A percentile compares a stretch with the other conserved stretches of the same genome.
Evolutionary conservation across 2,888 invertebrate genomes (phyloP).

Genomic region (Dasysyrphus albostriatus): DNA sequence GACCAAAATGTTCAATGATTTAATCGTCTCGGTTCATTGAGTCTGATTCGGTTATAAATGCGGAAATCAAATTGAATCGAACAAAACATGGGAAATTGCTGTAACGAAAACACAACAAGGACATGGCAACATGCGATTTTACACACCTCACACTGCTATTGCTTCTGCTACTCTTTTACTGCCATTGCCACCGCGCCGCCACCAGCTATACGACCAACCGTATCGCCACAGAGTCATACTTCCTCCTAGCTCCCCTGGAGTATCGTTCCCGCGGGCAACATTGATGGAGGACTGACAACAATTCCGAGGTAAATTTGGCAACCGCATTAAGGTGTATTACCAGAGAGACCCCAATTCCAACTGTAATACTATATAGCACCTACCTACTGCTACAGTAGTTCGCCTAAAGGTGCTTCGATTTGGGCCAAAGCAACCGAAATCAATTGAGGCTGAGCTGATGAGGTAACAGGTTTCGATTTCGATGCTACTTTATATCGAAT

Average conservation of each 20-base stretch:
- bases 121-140: slow-evolving; percentile 74
- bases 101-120: slow-evolving; percentile 76
- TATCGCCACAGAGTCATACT: slow-evolving; percentile 22
- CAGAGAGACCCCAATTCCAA: slow-evolving; percentile 40
- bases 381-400: not conserved
- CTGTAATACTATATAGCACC: slow-evolving; percentile 3
- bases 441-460: slow-evolving; percentile 48
- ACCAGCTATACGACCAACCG: not conserved
- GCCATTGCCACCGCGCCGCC: not conserved
- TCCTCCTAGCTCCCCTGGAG: not conserved
- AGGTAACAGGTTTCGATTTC: slow-evolving; percentile 53
- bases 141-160: slow-evolving; percentile 57
- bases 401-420: slow-evolving; percentile 35
- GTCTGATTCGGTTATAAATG: slow-evolving; percentile 75
- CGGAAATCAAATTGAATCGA: slow-evolving; percentile 76
- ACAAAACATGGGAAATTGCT: slow-evolving; percentile 76
- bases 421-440: slow-evolving; percentile 50
- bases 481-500: slow-evolving; percentile 15
- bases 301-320: slow-evolving; percentile 71
- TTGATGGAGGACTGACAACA: slow-evolving; percentile 67
- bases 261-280: slow-evolving; percentile 34
- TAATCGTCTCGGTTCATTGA: slow-evolving; percentile 76
- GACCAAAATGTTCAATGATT: slow-evolving; percentile 74
- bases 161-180: not conserved
- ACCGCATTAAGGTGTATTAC: slow-evolving; percentile 75